Evolutionary conservation across 2,113 vertebrate species (phyloP).

Genomic region (Ptyas mucosa): DNA sequence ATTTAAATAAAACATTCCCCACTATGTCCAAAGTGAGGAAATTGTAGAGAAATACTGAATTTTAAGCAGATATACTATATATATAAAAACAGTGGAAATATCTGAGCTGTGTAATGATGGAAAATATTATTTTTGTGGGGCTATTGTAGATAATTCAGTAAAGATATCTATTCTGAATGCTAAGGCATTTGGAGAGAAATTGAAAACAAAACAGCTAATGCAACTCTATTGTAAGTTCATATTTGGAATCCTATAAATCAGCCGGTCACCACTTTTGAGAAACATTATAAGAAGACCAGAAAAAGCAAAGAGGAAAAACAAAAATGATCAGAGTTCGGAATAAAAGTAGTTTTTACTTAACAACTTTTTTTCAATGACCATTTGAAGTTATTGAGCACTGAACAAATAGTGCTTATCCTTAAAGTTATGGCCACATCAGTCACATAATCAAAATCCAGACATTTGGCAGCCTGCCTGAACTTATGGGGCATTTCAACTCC

Average conservation of each 20-base stretch:
- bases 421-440: not conserved
- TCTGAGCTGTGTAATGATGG: not conserved
- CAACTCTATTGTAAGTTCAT: too few species aligned
- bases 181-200: not conserved
- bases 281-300: not conserved
- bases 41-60: not conserved
- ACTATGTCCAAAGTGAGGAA: not conserved
- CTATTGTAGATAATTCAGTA: not conserved
- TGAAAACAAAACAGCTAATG: too few species aligned
- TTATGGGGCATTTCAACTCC: not conserved
- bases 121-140: not conserved
- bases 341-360: not conserved
- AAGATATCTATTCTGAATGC: not conserved
- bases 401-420: not conserved
- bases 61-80: not conserved
- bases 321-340: not conserved
- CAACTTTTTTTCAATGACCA: not conserved
- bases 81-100: not conserved
- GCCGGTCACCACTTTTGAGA: too few species aligned
- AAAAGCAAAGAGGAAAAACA: not conserved
- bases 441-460: not conserved
- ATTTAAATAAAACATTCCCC: not conserved
- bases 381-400: not conserved
- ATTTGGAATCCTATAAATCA: too few species aligned
- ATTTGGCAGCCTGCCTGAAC: not conserved